These are phyloP conservation scores for Zosterops hypoxanthus DNA, from an alignment of 2,113 vertebrate species.

Conservation along the genomic window DNA sequence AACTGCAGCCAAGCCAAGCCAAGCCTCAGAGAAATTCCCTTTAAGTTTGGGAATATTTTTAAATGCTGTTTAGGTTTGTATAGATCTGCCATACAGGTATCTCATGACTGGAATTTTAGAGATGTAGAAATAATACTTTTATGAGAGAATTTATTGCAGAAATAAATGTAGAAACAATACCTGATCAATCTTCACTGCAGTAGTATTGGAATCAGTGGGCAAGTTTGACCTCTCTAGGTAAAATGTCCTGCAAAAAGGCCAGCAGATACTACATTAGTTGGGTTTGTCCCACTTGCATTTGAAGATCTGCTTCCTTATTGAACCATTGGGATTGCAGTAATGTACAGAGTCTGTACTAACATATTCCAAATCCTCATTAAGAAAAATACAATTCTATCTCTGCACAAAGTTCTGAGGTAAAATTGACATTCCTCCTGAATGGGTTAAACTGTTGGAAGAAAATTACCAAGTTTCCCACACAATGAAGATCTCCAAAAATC, in stretches of 20 bases:
- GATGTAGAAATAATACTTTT: not conserved
- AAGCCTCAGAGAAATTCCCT: not conserved
- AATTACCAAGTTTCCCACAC: not conserved
- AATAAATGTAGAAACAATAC: conserved; percentile 57
- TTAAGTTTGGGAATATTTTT: not conserved
- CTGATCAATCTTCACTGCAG: conserved; percentile 97
- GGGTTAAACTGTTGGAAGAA: not conserved
- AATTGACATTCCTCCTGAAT: not conserved
- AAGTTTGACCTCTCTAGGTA: conserved; percentile 96
- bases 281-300: not conserved
- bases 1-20: not conserved
- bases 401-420: not conserved
- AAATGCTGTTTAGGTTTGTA: not conserved
- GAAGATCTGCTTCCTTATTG: not conserved
- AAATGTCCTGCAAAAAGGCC: conserved; percentile 84
- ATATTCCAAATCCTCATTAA: not conserved
- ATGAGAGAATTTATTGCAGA: not conserved
- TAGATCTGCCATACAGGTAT: not conserved
- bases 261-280: not conserved
- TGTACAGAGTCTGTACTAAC: not conserved
- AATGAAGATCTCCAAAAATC: not conserved
- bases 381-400: not conserved
- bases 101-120: not conserved
- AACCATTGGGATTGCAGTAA: not conserved
- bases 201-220: conserved; percentile 89